Base-by-base conservation (phyloP, 2,113 vertebrate species). In the Lepus americanus region DNA sequence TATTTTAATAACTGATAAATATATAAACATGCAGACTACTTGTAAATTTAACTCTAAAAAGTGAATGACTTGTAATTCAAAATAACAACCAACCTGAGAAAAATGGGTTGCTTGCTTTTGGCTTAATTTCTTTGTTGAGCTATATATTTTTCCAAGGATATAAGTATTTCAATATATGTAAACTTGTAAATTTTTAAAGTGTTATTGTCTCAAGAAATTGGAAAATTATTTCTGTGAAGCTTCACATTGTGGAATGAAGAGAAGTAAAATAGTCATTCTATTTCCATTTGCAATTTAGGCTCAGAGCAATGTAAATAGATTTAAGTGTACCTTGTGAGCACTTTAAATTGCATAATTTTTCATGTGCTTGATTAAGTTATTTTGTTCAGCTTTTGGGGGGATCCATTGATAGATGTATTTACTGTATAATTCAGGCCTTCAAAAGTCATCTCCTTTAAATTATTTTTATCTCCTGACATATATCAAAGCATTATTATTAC, bases 1-100 rank as follows among this genome's bases (percentile, higher is more conserved):
- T 83, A 67, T 55, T 69, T 94, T 82, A 53, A 87, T 44, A 94
- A 78, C 72, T 86, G 87, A 61, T 61, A 89, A 22, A 7, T 7
- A 72, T 76, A 19, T 66, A 78, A 61, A 64, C 8, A 63, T 67
- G 73, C 11, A 73, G 2, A 29, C 3, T 70, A 44, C 59, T 44
- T 79, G 63, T 36, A 69, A 72, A 88, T 76, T 91, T 64, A 64
- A 23, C 2, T 44, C 39, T 22, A 63, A 53, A 66, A 61, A 49
- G 1, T 25, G 44, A 85, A 39, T 25, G 78, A 81, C 12, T 85
- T 70, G 29, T 3, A 51, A 55, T 1, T 61, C 6, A n/a, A 61
- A 76, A 51, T 80, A 76, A 11, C 1, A 49, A 2, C 6, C 6
- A 23, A 10, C 10, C 7, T 59, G 55, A 80, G 27, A 93, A 27